Conservation (phyloP, 1,140 invertebrate genomes). For the Lithobius niger region DNA sequence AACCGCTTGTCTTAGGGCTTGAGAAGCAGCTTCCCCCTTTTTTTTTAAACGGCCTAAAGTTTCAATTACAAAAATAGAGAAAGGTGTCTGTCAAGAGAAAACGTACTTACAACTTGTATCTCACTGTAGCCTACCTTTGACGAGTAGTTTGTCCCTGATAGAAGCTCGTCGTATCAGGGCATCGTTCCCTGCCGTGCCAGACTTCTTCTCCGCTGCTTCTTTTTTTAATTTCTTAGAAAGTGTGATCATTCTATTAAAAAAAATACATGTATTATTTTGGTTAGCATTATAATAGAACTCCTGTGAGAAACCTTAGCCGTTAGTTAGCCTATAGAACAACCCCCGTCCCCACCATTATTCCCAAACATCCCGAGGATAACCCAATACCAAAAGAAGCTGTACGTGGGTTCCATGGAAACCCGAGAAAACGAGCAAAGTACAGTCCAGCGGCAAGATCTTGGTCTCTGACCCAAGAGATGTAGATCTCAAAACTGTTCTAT, state of each 20-base stretch:
- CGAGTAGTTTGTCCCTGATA: constrained; percentile 65
- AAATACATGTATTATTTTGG: constrained; percentile 12
- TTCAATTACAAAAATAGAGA: no score
- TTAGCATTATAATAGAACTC: constrained; percentile 2
- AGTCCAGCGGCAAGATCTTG: no score
- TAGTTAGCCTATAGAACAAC: not conserved
- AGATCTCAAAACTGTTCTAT: no score
- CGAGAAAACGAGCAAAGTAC: no score
- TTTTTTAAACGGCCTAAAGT: no score
- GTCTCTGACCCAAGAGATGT: no score
- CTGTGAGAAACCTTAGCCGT: not conserved
- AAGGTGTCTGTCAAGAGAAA: no score
- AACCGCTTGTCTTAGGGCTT: no score
- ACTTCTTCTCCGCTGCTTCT: constrained; percentile 32
- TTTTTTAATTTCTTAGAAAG: constrained; percentile 65
- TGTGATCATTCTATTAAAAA: constrained; percentile 49
- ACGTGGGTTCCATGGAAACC: not conserved
- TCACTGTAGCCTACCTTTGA: no score
- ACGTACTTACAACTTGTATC: no score
- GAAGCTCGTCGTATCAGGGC: constrained; percentile 41
- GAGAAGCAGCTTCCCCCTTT: no score
- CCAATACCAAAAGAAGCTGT: not conserved
- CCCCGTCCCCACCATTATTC: not conserved
- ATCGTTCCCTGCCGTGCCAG: constrained; percentile 14
- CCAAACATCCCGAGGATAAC: not conserved